Base-by-base conservation (phyloP, 2,113 vertebrate species). In the Cyrtonyx montezumae region DNA sequence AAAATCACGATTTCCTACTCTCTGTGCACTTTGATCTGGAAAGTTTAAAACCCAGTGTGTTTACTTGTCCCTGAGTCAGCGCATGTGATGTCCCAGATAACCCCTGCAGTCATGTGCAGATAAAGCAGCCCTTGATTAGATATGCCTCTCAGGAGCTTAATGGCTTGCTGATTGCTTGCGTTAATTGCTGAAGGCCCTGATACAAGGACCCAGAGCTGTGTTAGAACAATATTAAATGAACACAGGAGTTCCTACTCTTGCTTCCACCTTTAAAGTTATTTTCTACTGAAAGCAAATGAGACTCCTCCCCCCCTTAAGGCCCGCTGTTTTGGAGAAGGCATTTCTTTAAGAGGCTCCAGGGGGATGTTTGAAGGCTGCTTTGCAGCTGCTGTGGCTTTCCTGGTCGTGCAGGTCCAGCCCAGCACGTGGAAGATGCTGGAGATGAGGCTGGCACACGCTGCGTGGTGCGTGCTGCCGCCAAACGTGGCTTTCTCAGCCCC, bases 201-300 rank as follows among this genome's bases (percentile, higher is more conserved):
- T 28, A 21, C 22, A 30, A 84, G 34, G 34, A 79, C 48, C 34
- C 53, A 22, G 61, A 62, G 61, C 30, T 11, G 6, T 20, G 8
- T 4, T 3, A 0, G n/a, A 40, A 18, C 4, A 7, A 18, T 2
- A 1, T 22, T 5, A 56, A 34, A 3, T 22, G 16, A 61, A 34
- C 34, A 2, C 36, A 7, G 20, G 34, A 11, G 18, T 62, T 49
- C 53, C 65, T 45, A 8, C 55, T 75, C 3, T 0, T 14, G 53
- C 25, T 67, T 68, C 68, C 70, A 8, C 2, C 9, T 8, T 7
- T 28, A 13, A 36, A 11, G 26, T 15, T 28, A 0, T 65, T 75
- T 61, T 40, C 32, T 36, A 11, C 43, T 17, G 10, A 32, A 45
- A 19, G 8, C 14, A 48, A 4, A 12, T 3, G 13, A 13, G 58